These are phyloP conservation scores for Litoditis marina DNA, from an alignment of 2,888 invertebrate species.

Conservation along the genomic window DNA sequence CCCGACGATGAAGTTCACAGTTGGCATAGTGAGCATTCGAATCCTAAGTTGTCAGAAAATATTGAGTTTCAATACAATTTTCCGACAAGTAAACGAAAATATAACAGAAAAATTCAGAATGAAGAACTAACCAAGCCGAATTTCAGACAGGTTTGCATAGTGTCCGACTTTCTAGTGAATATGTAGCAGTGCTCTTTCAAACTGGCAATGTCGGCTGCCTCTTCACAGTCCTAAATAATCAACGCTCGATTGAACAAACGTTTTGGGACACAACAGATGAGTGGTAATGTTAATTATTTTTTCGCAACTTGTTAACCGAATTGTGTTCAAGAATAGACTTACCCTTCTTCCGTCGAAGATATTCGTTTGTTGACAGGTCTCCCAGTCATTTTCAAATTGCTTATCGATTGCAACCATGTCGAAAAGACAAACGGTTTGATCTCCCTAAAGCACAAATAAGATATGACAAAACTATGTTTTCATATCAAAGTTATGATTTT, in stretches of 20 bases:
- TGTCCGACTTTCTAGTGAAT: constrained; percentile 17
- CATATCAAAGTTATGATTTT: no score
- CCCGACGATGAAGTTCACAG: constrained; percentile 37
- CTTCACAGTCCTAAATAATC: constrained; percentile 14
- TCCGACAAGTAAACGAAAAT: no score
- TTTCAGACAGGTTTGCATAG: constrained; percentile 6
- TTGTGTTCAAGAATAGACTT: no score
- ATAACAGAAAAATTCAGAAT: background rate
- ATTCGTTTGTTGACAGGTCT: constrained; percentile 23
- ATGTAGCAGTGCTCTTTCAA: constrained; percentile 19
- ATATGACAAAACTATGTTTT: no score
- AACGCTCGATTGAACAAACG: no score
- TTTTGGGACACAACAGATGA: no score
- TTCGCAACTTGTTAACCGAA: no score
- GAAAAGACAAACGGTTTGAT: constrained; percentile 16
- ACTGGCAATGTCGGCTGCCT: background rate
- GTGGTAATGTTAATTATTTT: no score
- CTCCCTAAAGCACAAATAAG: no score
- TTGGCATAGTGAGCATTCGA: constrained; percentile 33
- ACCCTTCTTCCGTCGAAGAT: constrained; percentile 13
- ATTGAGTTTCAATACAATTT: no score
- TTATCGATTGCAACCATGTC: constrained; percentile 22
- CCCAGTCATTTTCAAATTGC: constrained; percentile 24
- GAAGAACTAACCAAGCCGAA: constrained; percentile 14
- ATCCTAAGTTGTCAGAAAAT: no score